Base-by-base conservation (phyloP, 2,797 vertebrate genomes). In the Gephyroberyx darwinii region DNA sequence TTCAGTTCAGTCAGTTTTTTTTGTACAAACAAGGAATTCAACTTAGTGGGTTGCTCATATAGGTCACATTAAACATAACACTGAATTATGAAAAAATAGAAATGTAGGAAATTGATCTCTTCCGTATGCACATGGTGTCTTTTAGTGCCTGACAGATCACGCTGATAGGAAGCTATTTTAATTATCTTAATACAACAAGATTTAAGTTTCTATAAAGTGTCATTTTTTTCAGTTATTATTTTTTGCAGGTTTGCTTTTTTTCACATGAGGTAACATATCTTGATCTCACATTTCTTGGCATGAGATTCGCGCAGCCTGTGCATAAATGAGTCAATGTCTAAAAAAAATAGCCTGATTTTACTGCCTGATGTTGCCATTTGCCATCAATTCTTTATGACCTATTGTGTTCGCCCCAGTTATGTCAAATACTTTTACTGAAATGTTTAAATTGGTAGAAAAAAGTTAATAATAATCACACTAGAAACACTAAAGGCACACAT, bases 341-440 rank as follows among this genome's bases (percentile, higher is more conserved):
- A 81, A 56, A 8, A 84, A 83, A 77, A 65, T 58, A 63, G 62
- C 69, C 78, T 45, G 4, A 9, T 65, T 65, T 50, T 60, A 1
- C 50, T 6, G 50, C 20, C 14, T 52, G 26, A 47, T 53, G 69
- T 71, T 71, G 71, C 66, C 78, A 69, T 70, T 47, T 81, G 77
- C 41, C 80, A 84, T 86, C 41, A 83, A 85, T 84, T 83, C 82
- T 88, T 86, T 59, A 56, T 67, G 39, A 67, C 26, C 39, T 33
- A 87, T 84, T 76, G 69, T 77, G 79, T 86, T 84, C 71, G 86
- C 26, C 81, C 84, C 77, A 82, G 71, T 88, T 84, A 75, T 76
- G 86, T 91, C 84, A 86, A 53, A 58, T 64, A 70, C 78, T 73
- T 72, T 74, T 82, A 60, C 74, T 69, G 57, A 68, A 63, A 76